These are phyloP conservation scores for Euclidia mi DNA, from an alignment of 2,888 invertebrate genomes.

Conservation along the genomic window DNA sequence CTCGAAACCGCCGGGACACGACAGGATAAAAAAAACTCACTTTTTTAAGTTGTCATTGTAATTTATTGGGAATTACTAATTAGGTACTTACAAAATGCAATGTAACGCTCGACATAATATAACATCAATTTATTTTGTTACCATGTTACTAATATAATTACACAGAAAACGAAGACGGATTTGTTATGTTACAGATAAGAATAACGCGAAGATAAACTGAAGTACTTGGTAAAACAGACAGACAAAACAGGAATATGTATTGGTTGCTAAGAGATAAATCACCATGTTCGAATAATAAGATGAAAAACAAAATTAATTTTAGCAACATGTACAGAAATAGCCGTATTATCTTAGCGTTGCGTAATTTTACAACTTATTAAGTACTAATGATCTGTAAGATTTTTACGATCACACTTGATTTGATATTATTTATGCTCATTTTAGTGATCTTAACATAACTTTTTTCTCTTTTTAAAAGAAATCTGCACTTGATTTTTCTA, in stretches of 20 bases:
- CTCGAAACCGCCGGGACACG: too few species aligned
- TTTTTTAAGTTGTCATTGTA: too few species aligned
- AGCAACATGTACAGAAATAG: constrained; percentile 46
- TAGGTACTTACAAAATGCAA: constrained; percentile 1
- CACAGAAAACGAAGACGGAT: constrained; percentile 42
- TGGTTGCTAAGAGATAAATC: constrained; percentile 45
- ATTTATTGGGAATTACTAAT: not conserved
- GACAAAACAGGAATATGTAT: constrained; percentile 56
- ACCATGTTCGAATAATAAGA: constrained; percentile 21
- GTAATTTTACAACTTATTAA: constrained; percentile 24
- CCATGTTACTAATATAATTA: constrained; percentile 45
- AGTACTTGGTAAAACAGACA: constrained; percentile 33
- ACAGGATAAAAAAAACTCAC: too few species aligned
- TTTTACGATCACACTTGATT: not conserved
- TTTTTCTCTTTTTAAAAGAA: too few species aligned
- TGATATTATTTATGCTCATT: constrained; percentile 6
- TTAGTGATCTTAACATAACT: not conserved
- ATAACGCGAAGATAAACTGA: constrained; percentile 45
- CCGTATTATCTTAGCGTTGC: constrained; percentile 35
- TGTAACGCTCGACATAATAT: not conserved
- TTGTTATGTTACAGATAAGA: constrained; percentile 54
- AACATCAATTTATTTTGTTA: constrained; percentile 30
- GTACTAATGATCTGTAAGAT: constrained; percentile 15
- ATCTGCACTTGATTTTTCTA: too few species aligned
- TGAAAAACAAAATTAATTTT: constrained; percentile 45